Evolutionary conservation across 2,113 vertebrate species (phyloP).

Genomic region (Ctenodactylus gundi): DNA sequence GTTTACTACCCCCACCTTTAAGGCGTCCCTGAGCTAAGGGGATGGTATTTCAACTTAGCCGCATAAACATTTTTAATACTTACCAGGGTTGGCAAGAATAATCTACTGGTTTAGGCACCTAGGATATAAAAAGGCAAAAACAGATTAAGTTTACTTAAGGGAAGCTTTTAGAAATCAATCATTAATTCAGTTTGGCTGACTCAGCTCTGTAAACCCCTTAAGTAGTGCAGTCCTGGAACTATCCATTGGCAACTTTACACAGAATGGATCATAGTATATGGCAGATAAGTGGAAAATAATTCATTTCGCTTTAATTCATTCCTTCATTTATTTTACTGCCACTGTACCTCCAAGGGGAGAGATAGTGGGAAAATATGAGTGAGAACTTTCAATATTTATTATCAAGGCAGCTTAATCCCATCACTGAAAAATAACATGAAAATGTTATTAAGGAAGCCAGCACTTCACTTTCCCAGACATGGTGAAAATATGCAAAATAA

Average conservation of each 20-base stretch:
- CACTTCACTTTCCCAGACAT: background rate
- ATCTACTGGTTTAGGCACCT: slow-evolving; percentile 97
- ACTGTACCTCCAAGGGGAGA: slow-evolving; percentile 13
- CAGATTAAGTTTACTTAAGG: slow-evolving; percentile 69
- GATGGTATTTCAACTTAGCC: slow-evolving; percentile 58
- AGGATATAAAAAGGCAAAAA: slow-evolving; percentile 71
- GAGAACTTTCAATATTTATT: slow-evolving; percentile 57
- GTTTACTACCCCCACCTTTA: slow-evolving; percentile 32
- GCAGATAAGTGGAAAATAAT: slow-evolving; percentile 62
- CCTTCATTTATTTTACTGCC: slow-evolving; percentile 65
- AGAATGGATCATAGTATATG: slow-evolving; percentile 43
- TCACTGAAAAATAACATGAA: slow-evolving; percentile 55
- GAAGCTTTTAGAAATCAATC: slow-evolving; percentile 73
- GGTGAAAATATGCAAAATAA: slow-evolving; percentile 12
- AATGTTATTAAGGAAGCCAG: slow-evolving; percentile 33
- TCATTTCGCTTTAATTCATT: slow-evolving; percentile 67
- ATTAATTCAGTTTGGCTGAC: slow-evolving; percentile 71
- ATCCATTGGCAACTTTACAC: slow-evolving; percentile 36
- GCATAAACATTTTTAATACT: slow-evolving; percentile 78
- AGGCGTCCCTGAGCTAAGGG: background rate
- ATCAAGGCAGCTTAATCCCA: slow-evolving; percentile 51
- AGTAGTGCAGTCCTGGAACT: slow-evolving; percentile 40
- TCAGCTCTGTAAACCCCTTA: slow-evolving; percentile 66
- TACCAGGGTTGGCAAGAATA: slow-evolving; percentile 96
- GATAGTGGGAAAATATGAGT: slow-evolving; percentile 52